Percentiles rank a stretch among this genome's conserved stretches.
Conservation (phyloP, 2,888 invertebrate genomes). For the Tachystola acroxantha region DNA sequence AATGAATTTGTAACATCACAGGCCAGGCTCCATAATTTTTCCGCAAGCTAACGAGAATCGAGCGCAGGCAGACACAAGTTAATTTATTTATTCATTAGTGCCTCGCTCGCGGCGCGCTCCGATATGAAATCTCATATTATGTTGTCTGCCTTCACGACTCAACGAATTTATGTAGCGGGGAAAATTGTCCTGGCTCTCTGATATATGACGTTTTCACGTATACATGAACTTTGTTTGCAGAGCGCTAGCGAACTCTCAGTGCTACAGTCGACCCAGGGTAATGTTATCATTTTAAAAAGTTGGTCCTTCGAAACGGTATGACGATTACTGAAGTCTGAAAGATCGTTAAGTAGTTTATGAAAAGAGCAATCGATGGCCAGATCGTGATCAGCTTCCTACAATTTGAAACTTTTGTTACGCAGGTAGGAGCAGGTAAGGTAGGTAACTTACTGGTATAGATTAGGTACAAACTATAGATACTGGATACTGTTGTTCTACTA, state of each 20-base stretch:
- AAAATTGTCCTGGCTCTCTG: slow-evolving; percentile 44
- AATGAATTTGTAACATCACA: background rate
- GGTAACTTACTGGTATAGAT: too few species aligned
- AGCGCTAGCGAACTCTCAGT: background rate
- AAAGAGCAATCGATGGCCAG: too few species aligned
- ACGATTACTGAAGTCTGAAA: background rate
- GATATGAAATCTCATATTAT: slow-evolving; percentile 59
- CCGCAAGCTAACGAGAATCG: slow-evolving; percentile 15
- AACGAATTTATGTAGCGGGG: slow-evolving; percentile 51
- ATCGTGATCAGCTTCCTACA: too few species aligned
- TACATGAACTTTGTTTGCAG: slow-evolving; percentile 12
- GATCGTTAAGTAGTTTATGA: background rate
- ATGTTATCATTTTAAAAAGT: background rate
- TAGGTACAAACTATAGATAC: too few species aligned
- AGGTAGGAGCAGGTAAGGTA: too few species aligned
- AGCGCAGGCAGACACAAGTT: slow-evolving; percentile 12
- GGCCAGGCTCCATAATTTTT: background rate
- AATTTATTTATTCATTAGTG: slow-evolving; percentile 21
- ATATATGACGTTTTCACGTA: slow-evolving; percentile 38
- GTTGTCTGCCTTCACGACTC: slow-evolving; percentile 50
- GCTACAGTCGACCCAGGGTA: background rate
- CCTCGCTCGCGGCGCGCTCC: slow-evolving; percentile 13
- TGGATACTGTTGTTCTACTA: too few species aligned
- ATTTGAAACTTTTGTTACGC: too few species aligned
- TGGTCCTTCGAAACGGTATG: too few species aligned